phyloP scores from a whole-genome alignment of 2,888 invertebrate genomes.

The Brachyptera risi region DNA sequence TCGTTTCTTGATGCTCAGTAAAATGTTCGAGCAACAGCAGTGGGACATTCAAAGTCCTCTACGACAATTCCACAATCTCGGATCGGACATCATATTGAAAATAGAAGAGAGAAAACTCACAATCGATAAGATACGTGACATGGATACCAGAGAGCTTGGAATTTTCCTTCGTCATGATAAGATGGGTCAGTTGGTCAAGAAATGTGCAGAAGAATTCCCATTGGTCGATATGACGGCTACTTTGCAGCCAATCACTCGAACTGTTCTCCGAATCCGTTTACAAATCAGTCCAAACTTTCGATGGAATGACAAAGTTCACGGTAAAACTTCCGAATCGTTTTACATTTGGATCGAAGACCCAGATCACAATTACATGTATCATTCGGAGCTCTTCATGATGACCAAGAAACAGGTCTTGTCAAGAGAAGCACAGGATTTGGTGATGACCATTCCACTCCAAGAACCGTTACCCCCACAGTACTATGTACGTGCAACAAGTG shows the following conservation, averaged over 20 bases:
- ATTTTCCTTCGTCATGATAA: slow-evolving; percentile 70
- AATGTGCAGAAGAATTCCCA: slow-evolving; percentile 84
- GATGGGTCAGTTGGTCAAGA: slow-evolving; percentile 71
- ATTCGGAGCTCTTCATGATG: slow-evolving; percentile 87
- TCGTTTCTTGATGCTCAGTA: slow-evolving; percentile 78
- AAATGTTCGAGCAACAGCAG: slow-evolving; percentile 87
- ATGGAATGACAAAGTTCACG: slow-evolving; percentile 90
- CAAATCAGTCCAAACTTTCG: slow-evolving; percentile 67
- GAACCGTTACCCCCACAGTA: slow-evolving; percentile 92
- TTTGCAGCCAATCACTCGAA: slow-evolving; percentile 94
- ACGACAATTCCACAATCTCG: slow-evolving; percentile 75
- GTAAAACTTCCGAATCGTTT: slow-evolving; percentile 82
- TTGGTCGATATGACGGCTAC: slow-evolving; percentile 73
- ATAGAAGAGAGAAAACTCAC: slow-evolving; percentile 70
- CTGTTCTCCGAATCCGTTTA: slow-evolving; percentile 78
- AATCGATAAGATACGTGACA: slow-evolving; percentile 75
- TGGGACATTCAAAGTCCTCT: slow-evolving; percentile 88
- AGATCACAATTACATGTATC: slow-evolving; percentile 89
- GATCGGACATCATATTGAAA: slow-evolving; percentile 73
- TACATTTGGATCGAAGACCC: slow-evolving; percentile 99
- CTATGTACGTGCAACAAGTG: slow-evolving; percentile 80
- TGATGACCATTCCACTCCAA: slow-evolving; percentile 92
- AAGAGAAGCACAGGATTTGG: slow-evolving; percentile 73
- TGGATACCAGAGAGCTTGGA: slow-evolving; percentile 84
- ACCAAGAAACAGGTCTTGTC: slow-evolving; percentile 55